Evolutionary conservation across 2,888 invertebrate species (phyloP), one percentile per base, ranked within the genome.

Genomic region (Sycophila texana): DNA sequence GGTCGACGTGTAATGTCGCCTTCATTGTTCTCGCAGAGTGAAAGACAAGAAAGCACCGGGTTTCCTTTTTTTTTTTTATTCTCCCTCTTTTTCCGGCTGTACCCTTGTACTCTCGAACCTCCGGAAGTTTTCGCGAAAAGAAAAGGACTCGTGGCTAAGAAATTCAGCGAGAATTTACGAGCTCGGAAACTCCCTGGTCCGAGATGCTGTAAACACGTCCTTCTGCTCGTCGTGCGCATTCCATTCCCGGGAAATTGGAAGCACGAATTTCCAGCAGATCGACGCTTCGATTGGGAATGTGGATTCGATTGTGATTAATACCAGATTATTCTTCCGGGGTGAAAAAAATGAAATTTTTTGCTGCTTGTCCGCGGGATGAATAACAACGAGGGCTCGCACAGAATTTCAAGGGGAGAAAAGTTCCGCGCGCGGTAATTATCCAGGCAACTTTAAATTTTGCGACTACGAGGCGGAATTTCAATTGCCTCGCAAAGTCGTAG

Each of bases 261-360:
- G 53, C 14, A n/a, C n/a, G 53, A 18, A 63, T 39, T 47, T 18
- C n/a, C 10, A 10, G 47, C 3, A 1, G 18, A 13, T 10, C 14
- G 39, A 14, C 14, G 16, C 12, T 39, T 63, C 47, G 39, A 63
- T 47, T 30, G 26, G 47, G 63, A 63, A 18, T n/a, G 39, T 18
- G 63, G n/a, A 63, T 63, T 63, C 30, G 39, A 63, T 47, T 47
- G 39, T 63, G 63, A 63, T 63, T n/a, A 63, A 63, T 63, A 3
- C 26, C 18, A 47, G 47, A 18, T n/a, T 2, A 39, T n/a, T 7
- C 47, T 1, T 26, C 26, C 26, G n/a, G n/a, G 26, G 30, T 1
- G 12, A 63, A 47, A 39, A 39, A 63, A 63, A 63, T 63, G 47
- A 47, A 63, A 63, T 63, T 47, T 47, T 26, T 7, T 13, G 7